Percentiles rank a stretch among this genome's conserved stretches.
Evolutionary conservation across 1,140 invertebrate genomes (phyloP).

Genomic region (Archivesica marissinica): DNA sequence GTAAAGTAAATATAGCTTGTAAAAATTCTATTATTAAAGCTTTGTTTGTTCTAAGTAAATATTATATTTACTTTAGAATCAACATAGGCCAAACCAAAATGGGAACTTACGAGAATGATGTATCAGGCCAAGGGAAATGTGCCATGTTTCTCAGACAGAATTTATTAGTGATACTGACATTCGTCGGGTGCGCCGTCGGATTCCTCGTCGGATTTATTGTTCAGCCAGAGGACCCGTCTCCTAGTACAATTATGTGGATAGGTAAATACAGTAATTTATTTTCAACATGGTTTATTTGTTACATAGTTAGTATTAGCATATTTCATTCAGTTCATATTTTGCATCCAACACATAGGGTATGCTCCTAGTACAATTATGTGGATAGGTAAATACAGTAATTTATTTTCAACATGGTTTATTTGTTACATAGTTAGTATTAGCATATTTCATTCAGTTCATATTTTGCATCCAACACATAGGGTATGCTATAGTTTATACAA

Average conservation of each 20-base stretch:
- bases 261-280: no score
- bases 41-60: background rate
- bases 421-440: no score
- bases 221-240: slow-evolving; percentile 25
- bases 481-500: no score
- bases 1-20: no score
- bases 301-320: no score
- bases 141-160: background rate
- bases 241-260: slow-evolving; percentile 62
- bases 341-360: no score
- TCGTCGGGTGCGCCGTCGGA: slow-evolving; percentile 46
- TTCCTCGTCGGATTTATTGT: slow-evolving; percentile 58
- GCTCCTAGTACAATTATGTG: slow-evolving; percentile 57
- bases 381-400: slow-evolving; percentile 67
- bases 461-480: no score
- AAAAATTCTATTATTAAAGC: background rate
- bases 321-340: no score
- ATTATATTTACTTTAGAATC: background rate
- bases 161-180: slow-evolving; percentile 56
- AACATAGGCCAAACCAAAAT: background rate
- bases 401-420: no score
- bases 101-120: background rate
- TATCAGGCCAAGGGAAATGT: background rate
- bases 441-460: no score
- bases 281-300: no score